Conservation (phyloP, 2,797 vertebrate species). For the Sebastes variabilis region DNA sequence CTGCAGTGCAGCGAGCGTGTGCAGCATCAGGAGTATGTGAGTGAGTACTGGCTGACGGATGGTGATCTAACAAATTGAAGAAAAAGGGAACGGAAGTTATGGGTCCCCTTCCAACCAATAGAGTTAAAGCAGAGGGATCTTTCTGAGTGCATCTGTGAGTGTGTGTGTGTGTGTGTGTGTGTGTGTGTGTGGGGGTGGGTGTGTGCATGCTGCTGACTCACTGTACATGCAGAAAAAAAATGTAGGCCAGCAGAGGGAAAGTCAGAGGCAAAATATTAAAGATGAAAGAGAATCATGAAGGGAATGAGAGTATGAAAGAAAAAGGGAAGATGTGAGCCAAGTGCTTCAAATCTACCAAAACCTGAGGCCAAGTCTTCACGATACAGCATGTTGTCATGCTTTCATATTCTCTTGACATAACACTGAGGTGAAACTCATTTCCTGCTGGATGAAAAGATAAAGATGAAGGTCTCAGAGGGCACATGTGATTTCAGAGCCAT, state of each 20-base stretch:
- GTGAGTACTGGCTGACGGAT: slow-evolving; percentile 53
- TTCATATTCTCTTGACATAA: background rate
- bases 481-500: background rate
- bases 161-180: background rate
- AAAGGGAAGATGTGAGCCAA: background rate
- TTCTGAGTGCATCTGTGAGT: slow-evolving; percentile 3
- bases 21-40: slow-evolving; percentile 85
- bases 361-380: background rate
- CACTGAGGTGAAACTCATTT: background rate
- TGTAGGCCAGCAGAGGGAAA: background rate
- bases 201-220: slow-evolving; percentile 65
- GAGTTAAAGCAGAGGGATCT: slow-evolving; percentile 69
- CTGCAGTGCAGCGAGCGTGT: slow-evolving; percentile 88
- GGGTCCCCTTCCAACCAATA: slow-evolving; percentile 79
- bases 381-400: background rate
- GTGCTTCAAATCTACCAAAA: background rate
- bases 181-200: background rate
- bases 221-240: slow-evolving; percentile 17
- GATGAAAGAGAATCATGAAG: background rate
- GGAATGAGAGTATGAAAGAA: slow-evolving; percentile 33
- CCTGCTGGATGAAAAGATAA: background rate
- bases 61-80: slow-evolving; percentile 35
- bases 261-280: background rate
- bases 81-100: slow-evolving; percentile 1
- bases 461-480: background rate